Base-by-base conservation (phyloP, 2,888 invertebrate species). In the Agonopterix alstromeriana region DNA sequence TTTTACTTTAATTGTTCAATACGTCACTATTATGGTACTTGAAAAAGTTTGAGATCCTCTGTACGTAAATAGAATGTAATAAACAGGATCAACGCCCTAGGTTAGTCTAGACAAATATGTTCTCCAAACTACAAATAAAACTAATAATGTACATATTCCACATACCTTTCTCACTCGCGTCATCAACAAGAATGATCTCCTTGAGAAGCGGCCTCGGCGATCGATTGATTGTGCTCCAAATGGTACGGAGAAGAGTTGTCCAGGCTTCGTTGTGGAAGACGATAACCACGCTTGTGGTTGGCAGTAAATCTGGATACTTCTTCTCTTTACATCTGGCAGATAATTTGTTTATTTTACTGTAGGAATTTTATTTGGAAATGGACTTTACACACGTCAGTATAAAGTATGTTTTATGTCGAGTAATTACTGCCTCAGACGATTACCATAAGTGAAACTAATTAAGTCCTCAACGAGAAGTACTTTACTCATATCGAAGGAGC, bases 211-310 rank as follows among this genome's bases (percentile, higher is more conserved):
- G 91, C 51, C 91, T 89, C 3, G 99, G 99, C 1, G 99, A 98
- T 48, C 98, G 91, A 82, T 97, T 97, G 64, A 99, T 98, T 35
- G 97, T 98, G 75, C 98, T 98, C 95, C 97, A 97, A 38, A 99
- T 97, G 0, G 99, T 99, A 46, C 99, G 90, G 54, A 99, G 90
- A 12, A 99, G 90, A 0, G 99, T 99, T 42, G 97, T 94, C 98
- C 98, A 99, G 0, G 99, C 99, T 82, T 99, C 99, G 81, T 99
- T 99, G 89, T 99, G 99, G 88, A 99, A 99, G 48, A 99, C 99
- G 67, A 99, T 98, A 53, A 99, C 97, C 65, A 99, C 97, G 67
- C 97, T 97, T 14, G 98, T 98, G 42, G 95, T 94, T 3, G 98
- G 98, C 67, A 99, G 90, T 56, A 94, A 89, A 44, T 91, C 90